Percentiles rank a stretch among this genome's conserved stretches.
These are phyloP conservation scores for Lynx canadensis DNA, from an alignment of 2,113 vertebrate genomes.

Conservation along the genomic window DNA sequence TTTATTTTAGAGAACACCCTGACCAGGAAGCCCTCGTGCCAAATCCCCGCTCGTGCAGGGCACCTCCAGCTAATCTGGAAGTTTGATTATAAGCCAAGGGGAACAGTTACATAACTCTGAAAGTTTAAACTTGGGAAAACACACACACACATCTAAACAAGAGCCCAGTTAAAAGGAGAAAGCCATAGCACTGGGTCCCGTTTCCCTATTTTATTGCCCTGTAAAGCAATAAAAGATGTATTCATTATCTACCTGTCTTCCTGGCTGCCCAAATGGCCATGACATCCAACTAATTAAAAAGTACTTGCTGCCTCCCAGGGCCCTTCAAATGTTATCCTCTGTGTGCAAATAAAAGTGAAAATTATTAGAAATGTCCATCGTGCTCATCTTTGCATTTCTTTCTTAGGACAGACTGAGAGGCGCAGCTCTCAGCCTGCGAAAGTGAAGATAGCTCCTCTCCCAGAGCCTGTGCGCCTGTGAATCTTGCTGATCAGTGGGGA, in stretches of 20 bases:
- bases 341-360: neutral
- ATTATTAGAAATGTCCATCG: neutral
- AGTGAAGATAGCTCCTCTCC: neutral
- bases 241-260: neutral
- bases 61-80: slow-evolving; percentile 81
- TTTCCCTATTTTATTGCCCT: neutral
- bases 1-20: slow-evolving; percentile 6
- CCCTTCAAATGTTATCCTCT: neutral
- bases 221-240: neutral
- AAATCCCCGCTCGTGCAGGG: slow-evolving; percentile 39
- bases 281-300: neutral
- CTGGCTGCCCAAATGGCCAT: neutral
- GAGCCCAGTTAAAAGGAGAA: neutral
- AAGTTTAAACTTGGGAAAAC: slow-evolving; percentile 76
- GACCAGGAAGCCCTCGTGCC: slow-evolving; percentile 67
- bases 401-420: fast-evolving
- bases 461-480: neutral
- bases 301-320: neutral
- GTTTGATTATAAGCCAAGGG: slow-evolving; percentile 81
- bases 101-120: slow-evolving; percentile 85
- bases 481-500: too few relatives aligned
- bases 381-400: neutral
- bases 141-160: neutral
- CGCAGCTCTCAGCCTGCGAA: fast-evolving
- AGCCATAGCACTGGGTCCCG: neutral